Base-by-base conservation (phyloP, 2,113 vertebrate genomes). In the Zosterops hypoxanthus region DNA sequence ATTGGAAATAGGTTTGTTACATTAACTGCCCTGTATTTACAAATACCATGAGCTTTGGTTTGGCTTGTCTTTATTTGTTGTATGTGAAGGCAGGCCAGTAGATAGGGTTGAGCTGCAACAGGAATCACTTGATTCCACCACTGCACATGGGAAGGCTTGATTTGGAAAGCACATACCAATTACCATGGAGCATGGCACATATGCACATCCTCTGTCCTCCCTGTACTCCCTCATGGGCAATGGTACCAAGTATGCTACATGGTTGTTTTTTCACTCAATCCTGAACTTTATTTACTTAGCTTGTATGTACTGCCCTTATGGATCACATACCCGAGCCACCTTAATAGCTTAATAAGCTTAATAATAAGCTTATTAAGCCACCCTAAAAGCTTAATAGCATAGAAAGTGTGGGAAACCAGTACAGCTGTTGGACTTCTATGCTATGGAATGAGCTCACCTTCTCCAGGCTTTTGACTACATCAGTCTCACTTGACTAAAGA, bases 281-380 rank as follows among this genome's bases (percentile, higher is more conserved):
- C 18, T 68, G 33, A 68, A n/a, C 33, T 68, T 85, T 63, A 24
- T 63, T 70, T 89, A 18, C 50, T n/a, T 56, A 1, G 3, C 46
- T 61, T 73, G 59, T 53, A 8, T 41, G 26, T 60, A 29, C 13
- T 57, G 21, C 34, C 22, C 4, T 61, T 56, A 36, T 11, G 21
- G 36, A 41, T 46, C 56, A 60, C 13, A 20, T 57, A 42, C 19
- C 2, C 60, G 36, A 87, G 16, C 22, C 34, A 60, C 0, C 0
- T 39, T 39, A 39, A 39, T 39, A 39, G 39, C 39, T 39, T 39
- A 39, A 39, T 39, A 39, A 39, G 39, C 39, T 39, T 39, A 39
- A 39, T 39, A 39, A 39, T 39, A 39, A 39, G 39, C 39, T 39
- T 39, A 39, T 39, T 39, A 39, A 39, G 39, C 39, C 39, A 39